Percentiles rank a stretch among this genome's conserved stretches.
Evolutionary conservation across 2,888 invertebrate species (phyloP).

Genomic region (Spialia ferax): DNA sequence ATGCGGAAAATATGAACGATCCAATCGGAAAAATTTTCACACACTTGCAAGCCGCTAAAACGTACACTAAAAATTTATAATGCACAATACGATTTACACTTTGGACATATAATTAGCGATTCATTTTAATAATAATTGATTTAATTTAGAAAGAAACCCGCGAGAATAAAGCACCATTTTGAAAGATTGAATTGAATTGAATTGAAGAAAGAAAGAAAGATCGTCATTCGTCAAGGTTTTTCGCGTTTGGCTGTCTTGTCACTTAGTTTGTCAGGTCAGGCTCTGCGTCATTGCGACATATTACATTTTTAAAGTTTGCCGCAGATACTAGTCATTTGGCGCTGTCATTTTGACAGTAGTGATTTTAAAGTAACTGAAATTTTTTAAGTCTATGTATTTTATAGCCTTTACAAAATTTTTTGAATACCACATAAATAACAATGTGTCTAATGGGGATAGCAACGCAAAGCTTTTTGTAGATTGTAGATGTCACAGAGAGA

Average conservation of each 20-base stretch:
- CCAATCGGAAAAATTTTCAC: constrained; percentile 52
- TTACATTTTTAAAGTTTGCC: constrained; percentile 57
- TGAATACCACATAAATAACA: too few relatives aligned
- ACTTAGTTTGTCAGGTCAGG: too few relatives aligned
- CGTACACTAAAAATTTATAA: constrained; percentile 56
- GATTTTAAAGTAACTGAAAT: too few relatives aligned
- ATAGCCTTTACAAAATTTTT: too few relatives aligned
- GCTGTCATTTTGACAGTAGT: not conserved
- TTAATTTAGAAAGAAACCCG: constrained; percentile 76
- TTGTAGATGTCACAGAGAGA: too few relatives aligned
- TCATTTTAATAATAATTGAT: constrained; percentile 70
- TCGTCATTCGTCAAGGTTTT: constrained; percentile 74
- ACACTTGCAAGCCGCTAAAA: constrained; percentile 50
- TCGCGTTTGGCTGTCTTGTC: constrained; percentile 57
- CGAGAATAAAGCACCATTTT: constrained; percentile 82
- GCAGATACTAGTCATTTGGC: not conserved
- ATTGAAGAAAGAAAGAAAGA: too few relatives aligned
- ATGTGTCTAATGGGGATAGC: too few relatives aligned
- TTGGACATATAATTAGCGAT: constrained; percentile 58
- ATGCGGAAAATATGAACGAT: constrained; percentile 56
- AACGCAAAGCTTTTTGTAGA: too few relatives aligned
- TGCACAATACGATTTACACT: constrained; percentile 50
- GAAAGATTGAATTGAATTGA: constrained; percentile 80
- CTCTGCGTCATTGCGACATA: constrained; percentile 77
- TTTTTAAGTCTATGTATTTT: too few relatives aligned